These are phyloP conservation scores for Glaucopsyche alexis DNA, from an alignment of 2,888 invertebrate species.

Conservation along the genomic window DNA sequence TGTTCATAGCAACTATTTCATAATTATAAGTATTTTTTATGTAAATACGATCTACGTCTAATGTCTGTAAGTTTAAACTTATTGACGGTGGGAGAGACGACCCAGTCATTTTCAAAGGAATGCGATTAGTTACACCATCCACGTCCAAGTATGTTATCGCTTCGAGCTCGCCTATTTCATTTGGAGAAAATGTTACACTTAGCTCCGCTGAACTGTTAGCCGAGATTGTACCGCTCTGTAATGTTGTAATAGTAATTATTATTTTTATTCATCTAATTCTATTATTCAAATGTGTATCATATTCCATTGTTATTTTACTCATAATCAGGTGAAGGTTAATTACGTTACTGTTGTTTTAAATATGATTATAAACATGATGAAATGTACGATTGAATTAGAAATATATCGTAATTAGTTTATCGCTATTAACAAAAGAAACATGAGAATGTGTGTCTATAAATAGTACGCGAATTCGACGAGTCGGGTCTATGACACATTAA, in stretches of 20 bases:
- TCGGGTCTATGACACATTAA: neutral
- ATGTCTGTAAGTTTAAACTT: constrained; percentile 74
- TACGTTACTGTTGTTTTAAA: no score
- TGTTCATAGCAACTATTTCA: constrained; percentile 80
- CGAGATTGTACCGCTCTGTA: constrained; percentile 80
- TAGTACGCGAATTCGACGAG: neutral
- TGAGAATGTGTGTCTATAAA: constrained; percentile 4
- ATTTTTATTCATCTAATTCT: neutral
- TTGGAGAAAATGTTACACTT: constrained; percentile 78
- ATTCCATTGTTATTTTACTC: no score
- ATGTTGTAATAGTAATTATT: constrained; percentile 29
- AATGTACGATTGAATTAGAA: neutral
- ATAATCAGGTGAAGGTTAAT: no score
- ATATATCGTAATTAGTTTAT: neutral
- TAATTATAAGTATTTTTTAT: constrained; percentile 80
- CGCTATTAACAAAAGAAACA: constrained; percentile 12
- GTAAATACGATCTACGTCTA: constrained; percentile 80
- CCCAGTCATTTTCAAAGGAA: constrained; percentile 75
- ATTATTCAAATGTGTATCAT: neutral
- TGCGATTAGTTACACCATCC: constrained; percentile 74
- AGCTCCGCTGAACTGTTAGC: constrained; percentile 76
- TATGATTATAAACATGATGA: no score
- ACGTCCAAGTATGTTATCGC: constrained; percentile 80
- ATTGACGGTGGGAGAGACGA: constrained; percentile 80
- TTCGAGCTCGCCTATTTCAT: constrained; percentile 70